Evolutionary conservation across 2,797 vertebrate species (phyloP).

Genomic region (Notolabrus celidotus): DNA sequence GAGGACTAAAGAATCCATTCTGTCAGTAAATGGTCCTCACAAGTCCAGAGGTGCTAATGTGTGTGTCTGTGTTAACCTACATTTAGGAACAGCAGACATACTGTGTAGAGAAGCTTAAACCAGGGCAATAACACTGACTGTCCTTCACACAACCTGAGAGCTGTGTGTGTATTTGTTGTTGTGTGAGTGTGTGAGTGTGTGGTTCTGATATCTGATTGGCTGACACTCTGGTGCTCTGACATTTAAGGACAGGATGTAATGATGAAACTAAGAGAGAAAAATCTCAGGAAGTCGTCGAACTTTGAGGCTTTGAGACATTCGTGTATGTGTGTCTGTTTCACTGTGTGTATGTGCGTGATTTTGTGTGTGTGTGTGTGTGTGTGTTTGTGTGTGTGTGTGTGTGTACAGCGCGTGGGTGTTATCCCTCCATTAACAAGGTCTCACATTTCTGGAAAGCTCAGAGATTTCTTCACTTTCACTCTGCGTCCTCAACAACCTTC

Average conservation of each 20-base stretch:
- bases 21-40: not conserved
- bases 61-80: not conserved
- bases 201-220: conserved; percentile 2
- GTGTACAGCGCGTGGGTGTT: not conserved
- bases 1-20: not conserved
- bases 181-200: not conserved
- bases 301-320: not conserved
- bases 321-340: not conserved
- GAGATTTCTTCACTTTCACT: conserved; percentile 3
- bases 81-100: not conserved
- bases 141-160: conserved; percentile 24
- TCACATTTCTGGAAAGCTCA: conserved; percentile 12
- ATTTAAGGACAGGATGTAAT: conserved; percentile 11
- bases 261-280: not conserved
- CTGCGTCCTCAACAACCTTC: not conserved
- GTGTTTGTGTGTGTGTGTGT: not conserved
- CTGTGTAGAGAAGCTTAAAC: conserved; percentile 3
- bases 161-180: not conserved
- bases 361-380: not conserved
- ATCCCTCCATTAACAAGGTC: conserved; percentile 23
- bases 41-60: not conserved
- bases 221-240: conserved; percentile 10
- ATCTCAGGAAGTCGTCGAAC: not conserved
- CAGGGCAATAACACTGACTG: not conserved
- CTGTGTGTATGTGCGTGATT: not conserved